Base-by-base conservation (phyloP, 2,888 invertebrate genomes). In the Zygogramma bicolorata region DNA sequence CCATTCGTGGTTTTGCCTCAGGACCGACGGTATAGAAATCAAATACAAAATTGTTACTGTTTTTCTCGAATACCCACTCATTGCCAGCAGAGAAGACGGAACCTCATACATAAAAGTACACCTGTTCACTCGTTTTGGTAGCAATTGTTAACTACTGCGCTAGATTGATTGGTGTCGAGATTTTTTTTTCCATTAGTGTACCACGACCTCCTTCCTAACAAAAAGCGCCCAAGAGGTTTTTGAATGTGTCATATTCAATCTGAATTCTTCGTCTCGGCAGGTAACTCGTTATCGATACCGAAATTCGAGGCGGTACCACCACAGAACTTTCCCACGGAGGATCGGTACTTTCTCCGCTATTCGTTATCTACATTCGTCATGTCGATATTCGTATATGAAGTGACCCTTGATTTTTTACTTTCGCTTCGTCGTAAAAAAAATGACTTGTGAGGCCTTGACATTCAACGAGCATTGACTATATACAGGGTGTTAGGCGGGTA, bases 381-480 rank as follows among this genome's bases (percentile, higher is more conserved):
- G 53, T 25, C n/a, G 6, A 25, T 15, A n/a, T n/a, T n/a, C n/a
- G n/a, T n/a, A n/a, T n/a, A 53, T 53, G 27, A 53, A 53, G 27
- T 53, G 53, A 53, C 53, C 53, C 53, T 25, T 27, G 27, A 27
- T 53, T 53, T 53, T 53, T 53, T 27, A 53, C 53, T 53, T 53
- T 53, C 53, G 53, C n/a, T 53, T 25, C 53, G n/a, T 13, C 15
- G 27, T 27, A 22, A 27, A 6, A 13, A 15, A 15, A 20, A 25
- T 3, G 15, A 25, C 22, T 53, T 53, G 22, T 25, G 53, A 53
- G 22, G 15, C 53, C 22, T 53, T 25, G 53, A 27, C 27, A 53
- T 25, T 25, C 7, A 25, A 25, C 5, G 53, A 53, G 22, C 25
- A n/a, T 18, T 10, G 46, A 1, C 46, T 18, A 8, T 46, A n/a